Base-by-base conservation (phyloP, 1,140 invertebrate species). In the Helicorthomorpha holstii region DNA sequence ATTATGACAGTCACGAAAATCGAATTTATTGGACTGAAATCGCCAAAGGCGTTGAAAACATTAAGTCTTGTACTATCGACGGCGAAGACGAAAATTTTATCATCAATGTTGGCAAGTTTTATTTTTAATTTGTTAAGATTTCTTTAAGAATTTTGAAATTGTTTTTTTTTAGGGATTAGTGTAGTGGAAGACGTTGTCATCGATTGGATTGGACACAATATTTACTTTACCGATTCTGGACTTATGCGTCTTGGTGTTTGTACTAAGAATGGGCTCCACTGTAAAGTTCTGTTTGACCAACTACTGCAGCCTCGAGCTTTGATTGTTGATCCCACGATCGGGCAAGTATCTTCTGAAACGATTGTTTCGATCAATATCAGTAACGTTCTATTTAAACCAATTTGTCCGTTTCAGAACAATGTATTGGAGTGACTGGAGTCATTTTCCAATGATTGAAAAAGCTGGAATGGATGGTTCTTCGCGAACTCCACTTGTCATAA, bases 381-480 rank as follows among this genome's bases (percentile, higher is more conserved):
- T n/a, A n/a, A n/a, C n/a, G n/a, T n/a, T n/a, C n/a, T n/a, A n/a
- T n/a, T n/a, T n/a, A n/a, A n/a, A n/a, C n/a, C n/a, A n/a, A n/a
- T n/a, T n/a, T n/a, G n/a, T n/a, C n/a, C n/a, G n/a, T 34, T 81
- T 67, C 60, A 81, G 82, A 3, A 63, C 71, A 46, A 79, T 92
- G 75, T 92, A 80, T 63, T 92, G 88, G 88, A 79, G 79, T 1
- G 85, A 91, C 63, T 90, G 83, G 83, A 80, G 81, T 10, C 60
- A 70, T 7, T 69, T 72, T 23, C 76, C 85, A 0, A 68, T 79
- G 55, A 90, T 94, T 54, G 80, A 78, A 52, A 66, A 72, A n/a
- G 77, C 85, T 7, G 74, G 76, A 16, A 88, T 95, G 86, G 89
- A 96, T 65, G 91, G 91, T 0, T 73, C 73, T 1, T 66, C 76